Evolutionary conservation across 2,113 vertebrate genomes (phyloP), one percentile per base, ranked within the genome.

Genomic region (Salvator merianae): DNA sequence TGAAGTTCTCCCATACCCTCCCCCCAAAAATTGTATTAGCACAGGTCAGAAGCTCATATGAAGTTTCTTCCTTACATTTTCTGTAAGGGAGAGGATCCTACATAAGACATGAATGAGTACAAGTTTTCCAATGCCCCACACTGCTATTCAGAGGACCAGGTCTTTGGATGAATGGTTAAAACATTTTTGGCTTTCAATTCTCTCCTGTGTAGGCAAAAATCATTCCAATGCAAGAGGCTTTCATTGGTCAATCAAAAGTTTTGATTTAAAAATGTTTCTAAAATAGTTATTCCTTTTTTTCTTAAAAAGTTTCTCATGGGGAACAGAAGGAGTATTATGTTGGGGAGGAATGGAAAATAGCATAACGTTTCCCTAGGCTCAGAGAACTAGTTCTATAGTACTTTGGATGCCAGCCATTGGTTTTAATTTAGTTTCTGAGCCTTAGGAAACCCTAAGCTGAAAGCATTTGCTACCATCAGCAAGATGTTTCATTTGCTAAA

Each of bases 401-500:
- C 36, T 74, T 74, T 82, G 70, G 53, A 82, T 73, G 53, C 30
- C 65, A 62, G 72, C n/a, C 30, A 75, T 82, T 59, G 3, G 75
- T 32, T 0, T 0, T 5, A 2, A 65, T 81, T 86, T 70, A 18
- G 40, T 88, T 84, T 50, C 68, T 38, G 53, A 69, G 59, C 1
- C 79, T 71, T 84, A 24, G 24, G 84, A 84, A 86, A 4, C 1
- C 53, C 0, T 68, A 86, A 65, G 38, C 86, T 12, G 1, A 40
- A 16, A 26, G 34, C n/a, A 79, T 2, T 65, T 63, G 71, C 24
- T 55, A 55, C n/a, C 40, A 86, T 70, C 83, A 84, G n/a, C 77
- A 79, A 79, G 79, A 74, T 59, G 69, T 68, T 82, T n/a, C 6
- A 12, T 6, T 84, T 47, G 65, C 65, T 50, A 86, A 50, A 8